Conservation (phyloP, 2,113 vertebrate genomes). For the Taurulus bubalis region DNA sequence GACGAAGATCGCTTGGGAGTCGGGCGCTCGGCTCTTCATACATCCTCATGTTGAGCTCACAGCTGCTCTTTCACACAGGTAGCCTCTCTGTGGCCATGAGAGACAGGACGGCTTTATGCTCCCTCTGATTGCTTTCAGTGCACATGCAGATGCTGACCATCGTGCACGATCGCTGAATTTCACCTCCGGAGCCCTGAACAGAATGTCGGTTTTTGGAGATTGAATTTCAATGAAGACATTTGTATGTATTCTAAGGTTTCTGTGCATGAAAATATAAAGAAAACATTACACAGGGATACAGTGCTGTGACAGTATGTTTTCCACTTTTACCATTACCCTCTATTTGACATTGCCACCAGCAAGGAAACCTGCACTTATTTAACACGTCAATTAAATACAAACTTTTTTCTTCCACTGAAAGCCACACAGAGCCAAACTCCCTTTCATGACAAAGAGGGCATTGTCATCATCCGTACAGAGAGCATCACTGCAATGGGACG, state of each 20-base stretch:
- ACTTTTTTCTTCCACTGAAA: constrained; percentile 8
- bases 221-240: constrained; percentile 39
- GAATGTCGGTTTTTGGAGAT: constrained; percentile 30
- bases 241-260: constrained; percentile 31
- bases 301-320: neutral
- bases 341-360: constrained; percentile 58
- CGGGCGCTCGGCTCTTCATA: neutral
- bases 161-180: constrained; percentile 37
- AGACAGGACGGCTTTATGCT: constrained; percentile 46
- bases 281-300: neutral
- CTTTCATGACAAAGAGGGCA: constrained; percentile 4
- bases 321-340: constrained; percentile 18
- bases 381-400: constrained; percentile 51
- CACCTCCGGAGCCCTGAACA: constrained; percentile 33
- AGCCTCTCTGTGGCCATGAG: constrained; percentile 56
- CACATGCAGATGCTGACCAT: constrained; percentile 40
- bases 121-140: constrained; percentile 57
- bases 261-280: constrained; percentile 1
- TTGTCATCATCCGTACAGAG: neutral
- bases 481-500: constrained; percentile 4
- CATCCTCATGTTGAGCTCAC: neutral
- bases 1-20: neutral
- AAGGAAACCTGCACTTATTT: constrained; percentile 30
- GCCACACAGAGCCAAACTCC: constrained; percentile 13
- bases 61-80: constrained; percentile 45